Evolutionary conservation across 30 jellyfish, hydroid and myxozoan genomes (phyloP).

Genomic region (Turritopsis dohrnii): DNA sequence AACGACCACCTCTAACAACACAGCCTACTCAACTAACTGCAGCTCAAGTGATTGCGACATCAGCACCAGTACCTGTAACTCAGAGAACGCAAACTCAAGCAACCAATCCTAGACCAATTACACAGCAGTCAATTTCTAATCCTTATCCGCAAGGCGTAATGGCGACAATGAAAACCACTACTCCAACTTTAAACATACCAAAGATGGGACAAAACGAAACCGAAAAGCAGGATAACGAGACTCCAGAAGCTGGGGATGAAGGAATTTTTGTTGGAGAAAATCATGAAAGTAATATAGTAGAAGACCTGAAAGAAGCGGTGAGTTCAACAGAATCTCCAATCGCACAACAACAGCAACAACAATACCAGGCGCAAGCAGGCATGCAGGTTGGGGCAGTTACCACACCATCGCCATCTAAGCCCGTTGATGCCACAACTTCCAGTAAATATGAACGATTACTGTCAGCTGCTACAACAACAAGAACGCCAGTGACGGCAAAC

Average conservation of each 20-base stretch:
- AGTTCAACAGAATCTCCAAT: not conserved
- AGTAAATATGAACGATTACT: not conserved
- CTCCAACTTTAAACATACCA: not conserved
- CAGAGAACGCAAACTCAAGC: not conserved
- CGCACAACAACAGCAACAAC: not conserved
- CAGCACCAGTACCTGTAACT: not conserved
- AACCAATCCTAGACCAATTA: not conserved
- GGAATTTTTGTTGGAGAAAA: not conserved
- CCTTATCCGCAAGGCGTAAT: not conserved
- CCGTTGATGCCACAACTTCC: not conserved
- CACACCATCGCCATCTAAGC: not conserved
- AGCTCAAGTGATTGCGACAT: not conserved
- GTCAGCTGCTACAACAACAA: not conserved
- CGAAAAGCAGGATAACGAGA: not conserved
- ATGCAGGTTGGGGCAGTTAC: not conserved
- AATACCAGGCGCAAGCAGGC: not conserved
- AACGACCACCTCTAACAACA: not conserved
- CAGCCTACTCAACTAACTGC: not conserved
- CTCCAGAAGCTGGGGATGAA: not conserved
- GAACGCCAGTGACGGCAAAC: not conserved
- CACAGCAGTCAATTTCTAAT: not conserved
- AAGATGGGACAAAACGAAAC: constrained; percentile 4
- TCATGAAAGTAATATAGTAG: not conserved
- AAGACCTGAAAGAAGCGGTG: not conserved
- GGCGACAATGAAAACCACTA: not conserved